These are phyloP conservation scores for Mythimna lalbum DNA, from an alignment of 2,888 invertebrate genomes.

Conservation along the genomic window DNA sequence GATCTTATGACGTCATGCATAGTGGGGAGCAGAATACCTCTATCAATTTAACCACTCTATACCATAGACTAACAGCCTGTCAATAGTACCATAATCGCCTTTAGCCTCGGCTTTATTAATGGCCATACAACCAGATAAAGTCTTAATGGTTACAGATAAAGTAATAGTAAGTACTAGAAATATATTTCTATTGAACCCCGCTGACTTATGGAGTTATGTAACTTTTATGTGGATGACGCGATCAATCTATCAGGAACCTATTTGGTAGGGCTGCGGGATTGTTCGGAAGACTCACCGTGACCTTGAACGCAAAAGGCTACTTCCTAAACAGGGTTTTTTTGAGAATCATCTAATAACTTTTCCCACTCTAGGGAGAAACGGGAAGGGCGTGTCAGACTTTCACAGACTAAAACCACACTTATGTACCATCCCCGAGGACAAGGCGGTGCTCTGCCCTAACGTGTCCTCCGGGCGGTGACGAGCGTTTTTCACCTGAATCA, in stretches of 20 bases:
- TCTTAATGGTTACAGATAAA: slow-evolving; percentile 27
- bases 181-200: slow-evolving; percentile 30
- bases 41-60: slow-evolving; percentile 7
- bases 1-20: background rate
- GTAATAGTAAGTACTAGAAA: slow-evolving; percentile 9
- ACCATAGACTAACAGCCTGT: slow-evolving; percentile 40
- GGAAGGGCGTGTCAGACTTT: no score
- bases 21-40: background rate
- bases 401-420: no score
- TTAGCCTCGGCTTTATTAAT: slow-evolving; percentile 42
- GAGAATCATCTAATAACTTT: no score
- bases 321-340: no score
- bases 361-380: no score
- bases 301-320: no score
- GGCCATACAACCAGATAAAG: slow-evolving; percentile 37
- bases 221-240: slow-evolving; percentile 14
- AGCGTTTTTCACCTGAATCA: no score
- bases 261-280: background rate
- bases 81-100: slow-evolving; percentile 43
- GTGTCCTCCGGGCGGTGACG: no score
- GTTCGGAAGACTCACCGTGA: no score
- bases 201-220: slow-evolving; percentile 14
- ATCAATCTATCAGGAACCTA: slow-evolving; percentile 1
- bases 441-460: no score
- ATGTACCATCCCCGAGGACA: no score